A percentile compares a stretch with the other conserved stretches of the same genome.
These are phyloP conservation scores for Notothenia rossii DNA, from an alignment of 2,113 vertebrate species.

Conservation along the genomic window DNA sequence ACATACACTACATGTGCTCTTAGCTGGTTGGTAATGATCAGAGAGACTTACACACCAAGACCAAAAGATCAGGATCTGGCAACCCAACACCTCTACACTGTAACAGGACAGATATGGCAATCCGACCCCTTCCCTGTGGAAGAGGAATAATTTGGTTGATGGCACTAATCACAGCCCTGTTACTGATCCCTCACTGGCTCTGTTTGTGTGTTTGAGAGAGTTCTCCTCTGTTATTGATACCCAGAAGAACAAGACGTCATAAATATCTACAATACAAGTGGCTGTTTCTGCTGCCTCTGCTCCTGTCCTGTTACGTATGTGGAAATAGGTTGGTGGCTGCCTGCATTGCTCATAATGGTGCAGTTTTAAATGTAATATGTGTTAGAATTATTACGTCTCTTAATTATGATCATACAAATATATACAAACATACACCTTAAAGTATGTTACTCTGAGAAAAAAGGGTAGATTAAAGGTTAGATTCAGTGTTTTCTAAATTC, in stretches of 20 bases:
- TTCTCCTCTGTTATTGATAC: conserved; percentile 70
- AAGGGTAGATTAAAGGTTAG: conserved; percentile 18
- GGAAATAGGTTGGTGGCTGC: conserved; percentile 34
- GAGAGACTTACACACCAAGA: conserved; percentile 67
- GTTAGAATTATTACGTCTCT: conserved; percentile 19
- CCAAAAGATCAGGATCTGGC: conserved; percentile 81
- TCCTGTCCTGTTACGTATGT: conserved; percentile 42
- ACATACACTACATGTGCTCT: conserved; percentile 26
- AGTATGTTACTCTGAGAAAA: conserved; percentile 15
- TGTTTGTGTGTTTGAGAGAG: conserved; percentile 39
- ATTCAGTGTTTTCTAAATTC: background rate
- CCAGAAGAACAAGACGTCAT: conserved; percentile 61
- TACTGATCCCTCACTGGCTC: conserved; percentile 65
- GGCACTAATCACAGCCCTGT: conserved; percentile 80
- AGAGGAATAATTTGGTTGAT: conserved; percentile 81
- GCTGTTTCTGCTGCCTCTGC: conserved; percentile 64
- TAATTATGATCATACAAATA: background rate
- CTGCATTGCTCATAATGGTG: conserved; percentile 21
- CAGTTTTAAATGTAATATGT: conserved; percentile 28
- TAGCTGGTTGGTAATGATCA: conserved; percentile 62
- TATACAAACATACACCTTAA: conserved; percentile 6
- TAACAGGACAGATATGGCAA: conserved; percentile 74
- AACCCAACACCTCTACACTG: conserved; percentile 73
- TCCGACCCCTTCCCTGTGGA: conserved; percentile 68
- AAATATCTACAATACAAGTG: conserved; percentile 44